Evolutionary conservation across 2,888 invertebrate genomes (phyloP), one percentile per base, ranked within the genome.

Genomic region (Andricus quercusramuli): DNA sequence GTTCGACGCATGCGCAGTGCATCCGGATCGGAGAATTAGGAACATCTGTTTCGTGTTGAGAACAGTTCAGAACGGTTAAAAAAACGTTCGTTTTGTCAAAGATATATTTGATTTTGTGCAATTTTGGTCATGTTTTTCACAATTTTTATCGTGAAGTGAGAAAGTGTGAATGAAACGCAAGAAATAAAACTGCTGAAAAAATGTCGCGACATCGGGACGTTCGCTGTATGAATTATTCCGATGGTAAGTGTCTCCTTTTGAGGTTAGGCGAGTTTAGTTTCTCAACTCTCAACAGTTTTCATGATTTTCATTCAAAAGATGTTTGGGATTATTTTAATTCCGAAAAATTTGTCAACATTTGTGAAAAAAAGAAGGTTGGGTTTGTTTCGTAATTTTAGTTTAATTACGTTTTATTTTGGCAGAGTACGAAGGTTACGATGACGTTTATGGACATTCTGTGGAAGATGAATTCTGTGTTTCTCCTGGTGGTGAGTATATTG

Each of bases 381-480:
- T 29, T 68, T 78, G 2, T 3, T 15, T n/a, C 41, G 9, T 79
- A 20, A 51, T 51, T 68, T 25, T 8, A 79, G 44, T 29, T 37
- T 47, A 44, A 62, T 80, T 47, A 62, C 51, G 68, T 68, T 41
- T 51, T 79, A 25, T 79, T 86, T 84, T 93, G 93, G 47, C 90
- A 96, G 98, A 98, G 90, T 98, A 97, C 91, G 98, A 98, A 89
- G 96, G 95, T 22, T 97, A 97, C 89, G 97, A 98, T 90, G 98
- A 97, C 93, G 95, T 97, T 82, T 99, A 98, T 92, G 98, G 98
- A 17, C 97, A 97, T 93, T 98, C 98, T 3, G 96, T 98, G 65
- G 99, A 99, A 93, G 98, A 99, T 90, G 98, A 98, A 91, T 96
- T 95, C 92, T 97, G 96, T 90, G 95, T 98, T 89, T 99, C 98